These are phyloP conservation scores for Babyrousa celebensis DNA, from an alignment of 2,797 vertebrate genomes.

Conservation along the genomic window DNA sequence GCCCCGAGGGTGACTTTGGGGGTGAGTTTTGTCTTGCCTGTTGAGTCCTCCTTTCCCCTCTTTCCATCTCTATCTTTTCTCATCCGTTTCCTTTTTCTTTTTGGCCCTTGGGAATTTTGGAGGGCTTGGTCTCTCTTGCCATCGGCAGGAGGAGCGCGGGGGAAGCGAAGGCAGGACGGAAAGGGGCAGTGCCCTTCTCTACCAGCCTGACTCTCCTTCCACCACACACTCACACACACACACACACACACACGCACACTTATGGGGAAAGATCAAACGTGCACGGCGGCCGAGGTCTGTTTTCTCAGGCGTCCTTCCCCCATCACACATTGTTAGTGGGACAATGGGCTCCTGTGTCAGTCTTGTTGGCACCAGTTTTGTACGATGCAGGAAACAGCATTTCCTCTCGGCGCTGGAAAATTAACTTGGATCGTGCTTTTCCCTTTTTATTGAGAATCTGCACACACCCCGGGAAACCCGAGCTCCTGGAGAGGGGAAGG, in stretches of 20 bases:
- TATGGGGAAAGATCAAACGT: slow-evolving; percentile 90
- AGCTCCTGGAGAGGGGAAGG: slow-evolving; percentile 90
- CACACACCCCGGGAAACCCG: slow-evolving; percentile 92
- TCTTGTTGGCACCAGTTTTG: slow-evolving; percentile 92
- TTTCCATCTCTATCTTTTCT: rapidly evolving
- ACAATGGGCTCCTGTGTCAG: slow-evolving; percentile 93
- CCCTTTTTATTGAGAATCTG: slow-evolving; percentile 93
- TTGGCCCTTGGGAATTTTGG: neutral
- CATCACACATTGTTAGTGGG: slow-evolving; percentile 91
- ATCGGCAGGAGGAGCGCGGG: neutral
- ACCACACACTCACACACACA: too few relatives aligned
- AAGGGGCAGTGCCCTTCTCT: neutral
- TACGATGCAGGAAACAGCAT: slow-evolving; percentile 94
- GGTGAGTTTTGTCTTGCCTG: neutral
- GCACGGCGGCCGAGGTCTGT: slow-evolving; percentile 86
- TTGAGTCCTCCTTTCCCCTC: neutral
- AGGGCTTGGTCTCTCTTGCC: neutral
- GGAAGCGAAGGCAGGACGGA: neutral
- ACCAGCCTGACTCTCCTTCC: neutral
- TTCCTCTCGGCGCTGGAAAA: slow-evolving; percentile 94
- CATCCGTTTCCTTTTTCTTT: neutral
- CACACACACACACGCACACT: neutral
- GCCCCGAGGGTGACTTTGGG: neutral
- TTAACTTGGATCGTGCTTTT: slow-evolving; percentile 93
- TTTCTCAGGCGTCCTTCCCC: slow-evolving; percentile 92